Percentiles rank a stretch among this genome's conserved stretches.
Evolutionary conservation across 2,797 vertebrate genomes (phyloP).

Genomic region (Menidia menidia): DNA sequence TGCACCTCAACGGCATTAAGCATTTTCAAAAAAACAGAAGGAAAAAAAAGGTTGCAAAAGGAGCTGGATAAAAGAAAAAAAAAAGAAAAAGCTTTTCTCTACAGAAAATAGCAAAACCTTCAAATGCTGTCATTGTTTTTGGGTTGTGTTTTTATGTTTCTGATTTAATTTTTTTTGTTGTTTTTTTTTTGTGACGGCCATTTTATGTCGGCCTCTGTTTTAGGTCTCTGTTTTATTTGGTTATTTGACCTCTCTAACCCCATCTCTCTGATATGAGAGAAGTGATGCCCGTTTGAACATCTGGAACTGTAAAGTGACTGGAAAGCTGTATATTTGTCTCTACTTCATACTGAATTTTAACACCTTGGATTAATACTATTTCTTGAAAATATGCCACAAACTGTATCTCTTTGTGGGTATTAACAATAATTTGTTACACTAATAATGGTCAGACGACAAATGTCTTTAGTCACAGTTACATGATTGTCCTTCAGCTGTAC

Average conservation of each 20-base stretch:
- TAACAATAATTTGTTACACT: slow-evolving; percentile 82
- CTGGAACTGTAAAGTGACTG: slow-evolving; percentile 69
- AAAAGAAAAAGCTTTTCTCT: slow-evolving; percentile 46
- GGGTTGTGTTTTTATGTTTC: slow-evolving; percentile 65
- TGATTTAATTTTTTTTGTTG: slow-evolving; percentile 43
- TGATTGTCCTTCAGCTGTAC: slow-evolving; percentile 82
- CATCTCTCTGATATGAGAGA: slow-evolving; percentile 60
- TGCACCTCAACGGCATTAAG: slow-evolving; percentile 32
- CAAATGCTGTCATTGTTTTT: slow-evolving; percentile 70
- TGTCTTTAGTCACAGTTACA: slow-evolving; percentile 78
- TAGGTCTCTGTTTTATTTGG: slow-evolving; percentile 61
- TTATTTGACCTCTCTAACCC: slow-evolving; percentile 66
- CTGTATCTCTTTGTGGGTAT: slow-evolving; percentile 94
- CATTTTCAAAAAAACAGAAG: slow-evolving; percentile 25
- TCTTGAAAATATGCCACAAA: slow-evolving; percentile 84
- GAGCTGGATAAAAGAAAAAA: slow-evolving; percentile 7
- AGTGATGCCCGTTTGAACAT: slow-evolving; percentile 59
- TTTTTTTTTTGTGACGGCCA: slow-evolving; percentile 61
- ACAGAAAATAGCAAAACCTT: slow-evolving; percentile 62
- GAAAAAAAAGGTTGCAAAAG: slow-evolving; percentile 31
- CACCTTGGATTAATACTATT: slow-evolving; percentile 83
- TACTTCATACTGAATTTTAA: slow-evolving; percentile 83
- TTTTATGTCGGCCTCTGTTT: slow-evolving; percentile 60
- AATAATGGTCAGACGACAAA: slow-evolving; percentile 76
- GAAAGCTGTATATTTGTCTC: slow-evolving; percentile 77